Base-by-base conservation (phyloP, 2,113 vertebrate genomes). In the Pomatorhinus ruficollis region DNA sequence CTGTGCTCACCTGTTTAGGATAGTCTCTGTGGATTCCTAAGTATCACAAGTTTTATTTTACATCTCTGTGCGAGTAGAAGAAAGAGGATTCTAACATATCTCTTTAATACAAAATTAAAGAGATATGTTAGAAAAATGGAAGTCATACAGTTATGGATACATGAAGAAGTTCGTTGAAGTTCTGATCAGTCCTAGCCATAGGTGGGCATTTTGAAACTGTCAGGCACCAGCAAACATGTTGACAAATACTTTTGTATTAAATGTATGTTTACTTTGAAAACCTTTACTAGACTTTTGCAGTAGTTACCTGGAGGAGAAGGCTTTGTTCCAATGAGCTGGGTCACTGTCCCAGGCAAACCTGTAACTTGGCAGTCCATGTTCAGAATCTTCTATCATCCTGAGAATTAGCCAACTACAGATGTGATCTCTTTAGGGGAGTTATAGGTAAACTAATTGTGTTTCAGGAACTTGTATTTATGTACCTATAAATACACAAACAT, bases 71-170 rank as follows among this genome's bases (percentile, higher is more conserved):
- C 11, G 15, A 89, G 31, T 39, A 81, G 44, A 87, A 87, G 37
- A 60, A 84, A 85, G 31, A 45, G 13, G 30, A 30, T 63, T 40
- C 28, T 40, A 63, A 16, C 15, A n/a, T 40, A 40, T 21, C 30
- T 27, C 30, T 52, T 52, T n/a, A 53, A 64, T 42, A 47, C 8
- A 91, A 64, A 80, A 52, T 24, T 47, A 65, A 69, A 83, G 69
- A 42, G 19, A 5, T 40, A 39, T 20, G 24, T 61, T 87, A 24
- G 14, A 79, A 54, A 75, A 75, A 44, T 24, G 18, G 23, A 66
- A 45, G 21, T 21, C 24, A 25, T 70, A 42, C 22, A 21, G 10
- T 84, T 89, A 57, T 0, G 1, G 45, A n/a, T 27, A 59, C 0
- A 1, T 12, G 42, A 75, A 49, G 14, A 52, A 53, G 18, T 47